These are phyloP conservation scores for Sarcophaga subvicina DNA, from an alignment of 2,888 invertebrate genomes.

Conservation along the genomic window DNA sequence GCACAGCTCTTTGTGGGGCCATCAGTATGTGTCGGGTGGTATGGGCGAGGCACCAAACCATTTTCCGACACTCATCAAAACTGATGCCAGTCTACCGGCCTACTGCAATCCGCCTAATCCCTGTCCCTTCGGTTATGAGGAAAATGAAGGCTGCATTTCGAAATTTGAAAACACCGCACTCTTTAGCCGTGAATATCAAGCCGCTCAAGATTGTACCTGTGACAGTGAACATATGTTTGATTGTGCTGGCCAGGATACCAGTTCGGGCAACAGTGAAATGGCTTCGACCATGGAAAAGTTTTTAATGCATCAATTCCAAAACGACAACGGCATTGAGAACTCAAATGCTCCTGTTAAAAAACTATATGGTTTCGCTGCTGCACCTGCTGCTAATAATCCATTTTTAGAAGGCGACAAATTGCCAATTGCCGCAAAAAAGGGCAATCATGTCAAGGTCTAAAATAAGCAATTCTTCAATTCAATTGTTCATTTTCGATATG, in stretches of 20 bases:
- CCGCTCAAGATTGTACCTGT: constrained; percentile 97
- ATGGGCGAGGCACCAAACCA: constrained; percentile 86
- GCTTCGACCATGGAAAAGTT: constrained; percentile 87
- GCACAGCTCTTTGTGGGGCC: constrained; percentile 90
- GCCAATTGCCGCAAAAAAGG: constrained; percentile 96
- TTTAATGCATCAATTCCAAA: constrained; percentile 82
- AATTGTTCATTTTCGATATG: background rate
- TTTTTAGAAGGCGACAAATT: constrained; percentile 92
- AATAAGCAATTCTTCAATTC: background rate
- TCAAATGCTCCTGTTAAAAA: constrained; percentile 89
- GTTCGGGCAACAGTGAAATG: constrained; percentile 76
- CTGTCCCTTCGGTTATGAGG: constrained; percentile 94
- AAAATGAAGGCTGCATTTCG: constrained; percentile 86
- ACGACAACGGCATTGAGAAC: constrained; percentile 82
- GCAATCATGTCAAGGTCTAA: constrained; percentile 85
- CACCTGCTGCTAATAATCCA: constrained; percentile 92
- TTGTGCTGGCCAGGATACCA: constrained; percentile 85
- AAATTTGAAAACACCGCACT: constrained; percentile 97
- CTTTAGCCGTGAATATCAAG: constrained; percentile 96
- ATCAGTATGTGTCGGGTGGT: constrained; percentile 89
- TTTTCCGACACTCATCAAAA: constrained; percentile 87
- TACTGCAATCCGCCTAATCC: constrained; percentile 99
- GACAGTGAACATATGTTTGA: constrained; percentile 99
- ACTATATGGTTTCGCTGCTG: constrained; percentile 82
- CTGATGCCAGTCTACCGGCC: constrained; percentile 95